Conservation (phyloP, 2,113 vertebrate genomes). For the Cololabis saira region DNA sequence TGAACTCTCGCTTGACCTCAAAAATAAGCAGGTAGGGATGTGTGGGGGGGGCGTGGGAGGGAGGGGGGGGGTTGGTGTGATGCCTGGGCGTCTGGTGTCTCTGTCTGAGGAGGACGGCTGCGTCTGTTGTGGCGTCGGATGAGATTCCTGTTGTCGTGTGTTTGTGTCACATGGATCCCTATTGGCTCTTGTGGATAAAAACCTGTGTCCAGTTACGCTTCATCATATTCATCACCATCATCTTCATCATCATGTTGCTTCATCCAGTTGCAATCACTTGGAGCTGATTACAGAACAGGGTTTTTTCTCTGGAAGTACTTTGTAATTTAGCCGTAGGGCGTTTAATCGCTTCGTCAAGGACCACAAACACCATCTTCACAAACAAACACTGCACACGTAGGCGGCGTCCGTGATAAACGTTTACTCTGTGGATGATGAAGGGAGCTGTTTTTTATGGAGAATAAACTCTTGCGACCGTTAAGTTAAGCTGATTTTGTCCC, state of each 20-base stretch:
- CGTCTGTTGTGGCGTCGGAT: constrained; percentile 20
- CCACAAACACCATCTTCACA: background rate
- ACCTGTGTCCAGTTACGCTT: constrained; percentile 33
- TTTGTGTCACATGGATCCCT: constrained; percentile 3
- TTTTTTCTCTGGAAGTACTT: no score
- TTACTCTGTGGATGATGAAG: constrained; percentile 24
- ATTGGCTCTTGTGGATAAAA: constrained; percentile 22
- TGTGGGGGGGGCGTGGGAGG: constrained; percentile 46
- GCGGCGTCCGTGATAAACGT: no score
- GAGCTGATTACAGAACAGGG: background rate
- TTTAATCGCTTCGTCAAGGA: no score
- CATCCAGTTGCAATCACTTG: constrained; percentile 32
- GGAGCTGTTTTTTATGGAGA: constrained; percentile 7
- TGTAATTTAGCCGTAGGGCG: no score
- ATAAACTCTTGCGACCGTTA: constrained; percentile 19
- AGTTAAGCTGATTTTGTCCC: constrained; percentile 12
- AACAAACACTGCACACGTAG: background rate
- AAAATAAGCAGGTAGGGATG: constrained; percentile 98
- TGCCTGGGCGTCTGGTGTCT: constrained; percentile 37
- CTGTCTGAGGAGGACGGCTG: constrained; percentile 40
- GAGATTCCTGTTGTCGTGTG: background rate
- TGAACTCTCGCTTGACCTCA: constrained; percentile 99
- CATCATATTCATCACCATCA: constrained; percentile 32
- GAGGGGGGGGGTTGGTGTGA: constrained; percentile 37
- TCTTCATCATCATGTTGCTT: constrained; percentile 45